Evolutionary conservation across 1,140 invertebrate species (phyloP), one percentile per base, ranked within the genome.

Genomic region (Papilio polyxenes): DNA sequence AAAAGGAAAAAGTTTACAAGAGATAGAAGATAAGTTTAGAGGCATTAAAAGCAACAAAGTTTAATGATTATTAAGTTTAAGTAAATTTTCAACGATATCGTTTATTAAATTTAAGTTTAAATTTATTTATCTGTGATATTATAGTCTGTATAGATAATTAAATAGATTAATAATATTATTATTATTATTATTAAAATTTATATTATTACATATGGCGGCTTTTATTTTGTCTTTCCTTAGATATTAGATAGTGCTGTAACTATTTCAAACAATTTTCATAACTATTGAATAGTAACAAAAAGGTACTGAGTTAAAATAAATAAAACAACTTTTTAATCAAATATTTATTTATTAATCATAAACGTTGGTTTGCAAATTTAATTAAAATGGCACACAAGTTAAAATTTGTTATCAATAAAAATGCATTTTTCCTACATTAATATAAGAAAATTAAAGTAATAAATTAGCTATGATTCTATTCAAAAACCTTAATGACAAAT

Each of bases 1-100:
- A 0, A 97, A 97, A 92, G 97, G 97, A 11, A 97, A 96, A 85
- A 96, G 96, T 31, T 93, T 98, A 78, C 96, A 97, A 88, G 97
- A 98, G 88, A 97, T 98, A 81, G 96, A 96, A 87, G 95, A 95
- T 53, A 91, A 90, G 65, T 96, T 96, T 85, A 92, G 85, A 83
- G 89, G 87, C 74, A 87, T 86, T 8, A 93, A 92, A 84, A 88
- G 49, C 17, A 48, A 80, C 44, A 88, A 84, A 88, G 87, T 82
- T 85, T 89, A 87, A 86, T 89, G 77, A 82, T 83, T 86, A 81
- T 83, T 83, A 84, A 74, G 76, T 76, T 78, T 87, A 85, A 87
- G 82, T 84, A 78, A 86, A 83, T 81, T 83, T 80, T 83, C 62
- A 81, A 79, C 80, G 80, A 81, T 69, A 82, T 80, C 79, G 59